Conservation (phyloP, 2,113 vertebrate genomes). For the Grammomys surdaster region DNA sequence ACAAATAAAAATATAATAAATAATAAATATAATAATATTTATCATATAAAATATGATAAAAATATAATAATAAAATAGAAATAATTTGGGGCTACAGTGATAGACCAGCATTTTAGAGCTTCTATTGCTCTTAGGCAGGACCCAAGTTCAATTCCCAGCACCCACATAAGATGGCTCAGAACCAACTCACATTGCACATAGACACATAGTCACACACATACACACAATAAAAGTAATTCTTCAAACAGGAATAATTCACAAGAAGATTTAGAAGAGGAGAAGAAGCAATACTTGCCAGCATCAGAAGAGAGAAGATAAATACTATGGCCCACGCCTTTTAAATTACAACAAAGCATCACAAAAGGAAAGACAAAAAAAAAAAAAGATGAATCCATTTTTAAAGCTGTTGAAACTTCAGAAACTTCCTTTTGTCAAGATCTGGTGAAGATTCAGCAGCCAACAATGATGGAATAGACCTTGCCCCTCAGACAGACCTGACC, state of each 20-base stretch:
- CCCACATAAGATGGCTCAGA: not conserved
- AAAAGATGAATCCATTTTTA: not conserved
- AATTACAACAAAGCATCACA: not conserved
- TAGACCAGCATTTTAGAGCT: not conserved
- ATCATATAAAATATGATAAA: too few relatives aligned
- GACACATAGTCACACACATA: not conserved
- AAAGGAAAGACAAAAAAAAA: not conserved
- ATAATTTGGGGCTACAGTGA: not conserved
- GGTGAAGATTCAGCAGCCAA: not conserved
- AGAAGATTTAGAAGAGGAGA: not conserved
- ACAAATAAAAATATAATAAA: too few relatives aligned
- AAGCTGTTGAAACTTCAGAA: not conserved
- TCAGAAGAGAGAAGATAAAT: not conserved
- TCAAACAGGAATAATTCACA: slow-evolving; percentile 1
- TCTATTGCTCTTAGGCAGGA: not conserved
- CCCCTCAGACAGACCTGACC: not conserved
- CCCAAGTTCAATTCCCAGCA: not conserved
- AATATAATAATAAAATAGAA: not conserved
- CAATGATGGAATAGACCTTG: not conserved
- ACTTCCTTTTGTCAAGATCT: not conserved
- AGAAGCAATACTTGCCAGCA: not conserved
- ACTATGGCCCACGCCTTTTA: not conserved
- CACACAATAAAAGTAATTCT: not conserved
- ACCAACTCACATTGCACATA: not conserved
- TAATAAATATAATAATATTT: too few relatives aligned